Evolutionary conservation across 2,797 vertebrate genomes (phyloP).

Genomic region (Dallia pectoralis): DNA sequence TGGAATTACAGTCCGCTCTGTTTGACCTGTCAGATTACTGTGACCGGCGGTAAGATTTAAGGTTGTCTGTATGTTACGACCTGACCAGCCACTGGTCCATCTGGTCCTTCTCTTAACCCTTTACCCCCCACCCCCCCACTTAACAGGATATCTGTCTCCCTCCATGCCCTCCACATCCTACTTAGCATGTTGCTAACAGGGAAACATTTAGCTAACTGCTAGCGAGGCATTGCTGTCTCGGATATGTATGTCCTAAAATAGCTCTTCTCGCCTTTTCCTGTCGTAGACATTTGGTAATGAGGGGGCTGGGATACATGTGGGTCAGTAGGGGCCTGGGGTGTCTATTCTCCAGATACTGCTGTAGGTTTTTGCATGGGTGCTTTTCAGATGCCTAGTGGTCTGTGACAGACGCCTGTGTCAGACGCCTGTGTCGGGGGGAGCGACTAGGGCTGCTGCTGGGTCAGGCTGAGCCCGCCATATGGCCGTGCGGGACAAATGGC

Average conservation of each 20-base stretch:
- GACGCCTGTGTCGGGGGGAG: constrained; percentile 10
- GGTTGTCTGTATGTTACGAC: background rate
- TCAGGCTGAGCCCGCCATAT: constrained; percentile 43
- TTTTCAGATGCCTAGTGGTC: constrained; percentile 49
- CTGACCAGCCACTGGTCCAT: constrained; percentile 21
- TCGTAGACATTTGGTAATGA: constrained; percentile 11
- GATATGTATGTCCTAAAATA: background rate
- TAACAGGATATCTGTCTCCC: constrained; percentile 9
- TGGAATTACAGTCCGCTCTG: background rate
- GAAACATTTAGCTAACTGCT: background rate
- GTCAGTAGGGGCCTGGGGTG: constrained; percentile 39
- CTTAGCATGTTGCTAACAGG: constrained; percentile 1
- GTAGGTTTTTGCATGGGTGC: constrained; percentile 41
- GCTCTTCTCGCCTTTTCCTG: constrained; percentile 29
- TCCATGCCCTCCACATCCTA: constrained; percentile 13
- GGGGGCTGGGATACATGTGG: constrained; percentile 26
- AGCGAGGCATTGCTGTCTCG: background rate
- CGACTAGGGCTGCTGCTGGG: background rate
- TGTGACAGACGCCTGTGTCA: constrained; percentile 50
- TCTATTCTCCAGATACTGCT: constrained; percentile 33
- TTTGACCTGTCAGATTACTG: background rate
- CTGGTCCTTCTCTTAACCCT: constrained; percentile 15
- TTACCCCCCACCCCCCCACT: background rate
- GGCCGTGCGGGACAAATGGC: constrained; percentile 54
- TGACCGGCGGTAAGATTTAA: constrained; percentile 18